A percentile compares a stretch with the other conserved stretches of the same genome.
Conservation (phyloP, 2,797 vertebrate species). For the Chaetophractus vellerosus region DNA sequence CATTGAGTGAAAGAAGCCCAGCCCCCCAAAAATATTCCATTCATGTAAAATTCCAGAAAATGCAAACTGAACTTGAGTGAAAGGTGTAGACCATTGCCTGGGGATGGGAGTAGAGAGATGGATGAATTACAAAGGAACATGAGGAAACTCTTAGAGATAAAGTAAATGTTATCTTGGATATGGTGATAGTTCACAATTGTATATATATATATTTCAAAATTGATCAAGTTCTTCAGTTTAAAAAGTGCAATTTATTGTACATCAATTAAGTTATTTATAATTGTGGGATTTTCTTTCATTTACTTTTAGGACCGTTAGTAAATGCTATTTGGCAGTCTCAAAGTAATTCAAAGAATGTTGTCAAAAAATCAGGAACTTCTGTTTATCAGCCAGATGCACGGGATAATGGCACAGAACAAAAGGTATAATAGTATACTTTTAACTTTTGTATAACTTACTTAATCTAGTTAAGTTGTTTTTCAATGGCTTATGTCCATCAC, state of each 20-base stretch:
- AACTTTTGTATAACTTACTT: not conserved
- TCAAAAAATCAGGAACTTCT: constrained; percentile 30
- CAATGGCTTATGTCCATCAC: not conserved
- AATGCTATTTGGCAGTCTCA: not conserved
- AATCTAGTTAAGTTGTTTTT: not conserved
- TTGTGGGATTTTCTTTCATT: constrained; percentile 20
- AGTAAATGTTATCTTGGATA: not conserved
- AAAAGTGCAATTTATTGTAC: not conserved
- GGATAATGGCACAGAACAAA: constrained; percentile 50
- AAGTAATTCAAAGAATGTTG: constrained; percentile 52
- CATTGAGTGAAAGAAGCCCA: not conserved
- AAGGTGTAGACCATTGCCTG: not conserved
- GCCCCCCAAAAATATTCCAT: not conserved
- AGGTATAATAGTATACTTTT: constrained; percentile 71
- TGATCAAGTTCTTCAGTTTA: not conserved
- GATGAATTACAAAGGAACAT: no score
- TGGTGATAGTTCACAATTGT: not conserved
- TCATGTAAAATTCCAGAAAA: constrained; percentile 36
- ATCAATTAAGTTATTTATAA: not conserved
- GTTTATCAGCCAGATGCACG: not conserved
- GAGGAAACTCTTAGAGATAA: not conserved
- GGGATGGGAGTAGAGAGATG: no score
- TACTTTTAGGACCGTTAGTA: constrained; percentile 42
- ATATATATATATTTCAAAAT: not conserved
- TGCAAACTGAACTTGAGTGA: not conserved